phyloP scores from a whole-genome alignment of 2,888 invertebrate species.

The Drosophila mercatorum region DNA sequence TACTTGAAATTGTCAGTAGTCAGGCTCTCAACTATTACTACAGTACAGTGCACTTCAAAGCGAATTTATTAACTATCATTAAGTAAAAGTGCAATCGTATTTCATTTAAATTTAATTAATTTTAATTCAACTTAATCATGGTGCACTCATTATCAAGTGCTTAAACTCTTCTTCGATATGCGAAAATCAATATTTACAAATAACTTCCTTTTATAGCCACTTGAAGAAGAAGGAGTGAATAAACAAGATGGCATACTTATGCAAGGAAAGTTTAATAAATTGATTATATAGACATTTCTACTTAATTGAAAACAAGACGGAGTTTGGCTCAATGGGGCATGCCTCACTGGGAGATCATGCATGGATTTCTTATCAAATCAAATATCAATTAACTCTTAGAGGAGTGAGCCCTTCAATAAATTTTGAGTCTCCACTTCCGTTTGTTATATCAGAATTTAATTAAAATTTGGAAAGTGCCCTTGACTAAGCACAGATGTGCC shows the following conservation, averaged over 20 bases:
- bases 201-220: background rate
- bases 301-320: background rate
- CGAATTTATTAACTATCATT: background rate
- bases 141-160: background rate
- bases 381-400: no score
- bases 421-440: background rate
- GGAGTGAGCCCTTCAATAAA: no score
- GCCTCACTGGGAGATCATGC: background rate
- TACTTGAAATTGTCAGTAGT: background rate
- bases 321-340: no score
- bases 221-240: background rate
- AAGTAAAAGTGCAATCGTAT: background rate
- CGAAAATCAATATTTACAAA: constrained; percentile 8
- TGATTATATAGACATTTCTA: background rate
- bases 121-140: background rate
- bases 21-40: no score
- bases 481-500: background rate
- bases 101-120: background rate
- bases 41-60: background rate
- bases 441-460: background rate
- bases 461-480: background rate
- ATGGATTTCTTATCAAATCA: no score
- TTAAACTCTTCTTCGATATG: background rate
- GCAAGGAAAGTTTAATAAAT: background rate
- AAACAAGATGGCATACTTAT: background rate